These are phyloP conservation scores for Silurus asotus DNA, from an alignment of 2,113 vertebrate genomes.

Conservation along the genomic window DNA sequence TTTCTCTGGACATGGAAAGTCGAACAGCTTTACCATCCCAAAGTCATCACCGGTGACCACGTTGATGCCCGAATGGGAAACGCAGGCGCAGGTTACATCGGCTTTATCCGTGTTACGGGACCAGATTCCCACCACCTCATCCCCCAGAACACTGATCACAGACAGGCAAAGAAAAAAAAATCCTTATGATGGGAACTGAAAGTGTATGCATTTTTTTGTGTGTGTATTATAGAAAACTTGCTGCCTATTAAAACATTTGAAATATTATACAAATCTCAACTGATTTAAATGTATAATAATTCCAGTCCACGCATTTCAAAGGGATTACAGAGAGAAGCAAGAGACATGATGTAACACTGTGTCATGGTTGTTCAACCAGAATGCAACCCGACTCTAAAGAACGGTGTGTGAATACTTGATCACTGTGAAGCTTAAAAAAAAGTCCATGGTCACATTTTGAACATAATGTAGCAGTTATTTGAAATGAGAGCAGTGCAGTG, in stretches of 20 bases:
- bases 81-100: slow-evolving; percentile 93
- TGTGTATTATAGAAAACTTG: background rate
- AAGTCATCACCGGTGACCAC: slow-evolving; percentile 96
- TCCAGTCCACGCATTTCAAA: background rate
- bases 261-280: background rate
- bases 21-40: slow-evolving; percentile 97
- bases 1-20: slow-evolving; percentile 97
- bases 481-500: background rate
- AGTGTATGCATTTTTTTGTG: background rate
- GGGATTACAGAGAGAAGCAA: background rate
- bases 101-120: slow-evolving; percentile 93
- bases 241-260: background rate
- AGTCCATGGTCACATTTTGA: background rate
- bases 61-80: slow-evolving; percentile 96
- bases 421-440: background rate
- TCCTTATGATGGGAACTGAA: background rate
- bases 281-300: slow-evolving; percentile 3
- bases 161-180: slow-evolving; percentile 14
- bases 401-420: background rate
- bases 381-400: background rate
- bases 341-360: background rate
- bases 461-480: background rate
- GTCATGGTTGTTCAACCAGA: background rate
- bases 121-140: slow-evolving; percentile 97
- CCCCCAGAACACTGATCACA: slow-evolving; percentile 85